phyloP scores from a whole-genome alignment of 2,888 invertebrate species.

The Latrodectus hesperus region DNA sequence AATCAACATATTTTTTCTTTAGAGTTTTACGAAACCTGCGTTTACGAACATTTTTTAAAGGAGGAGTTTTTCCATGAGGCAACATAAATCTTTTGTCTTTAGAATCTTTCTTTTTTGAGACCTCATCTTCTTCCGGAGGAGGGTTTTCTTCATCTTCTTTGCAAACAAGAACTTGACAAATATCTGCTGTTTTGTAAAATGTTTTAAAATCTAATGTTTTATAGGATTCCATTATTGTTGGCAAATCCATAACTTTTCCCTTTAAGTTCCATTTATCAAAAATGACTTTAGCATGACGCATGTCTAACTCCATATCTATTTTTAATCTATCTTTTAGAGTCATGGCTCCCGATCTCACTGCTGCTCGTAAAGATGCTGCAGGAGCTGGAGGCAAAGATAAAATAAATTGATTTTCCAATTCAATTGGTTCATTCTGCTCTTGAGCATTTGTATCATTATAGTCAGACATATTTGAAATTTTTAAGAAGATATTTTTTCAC shows the following conservation, averaged over 20 bases:
- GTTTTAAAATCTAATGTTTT: constrained; percentile 98
- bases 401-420: constrained; percentile 89
- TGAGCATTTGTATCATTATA: constrained; percentile 34
- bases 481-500: not conserved
- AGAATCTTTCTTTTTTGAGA: constrained; percentile 81
- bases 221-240: constrained; percentile 91
- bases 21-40: constrained; percentile 94
- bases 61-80: constrained; percentile 97
- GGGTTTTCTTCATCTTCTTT: constrained; percentile 78
- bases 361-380: constrained; percentile 81
- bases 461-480: not conserved
- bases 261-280: constrained; percentile 91
- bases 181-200: constrained; percentile 97
- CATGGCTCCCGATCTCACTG: constrained; percentile 84
- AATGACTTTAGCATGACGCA: constrained; percentile 90
- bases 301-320: constrained; percentile 88
- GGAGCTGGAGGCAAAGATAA: constrained; percentile 87
- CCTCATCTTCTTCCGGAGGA: constrained; percentile 79
- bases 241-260: constrained; percentile 90
- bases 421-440: constrained; percentile 75
- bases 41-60: constrained; percentile 94
- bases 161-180: constrained; percentile 92
- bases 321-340: constrained; percentile 87
- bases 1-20: constrained; percentile 97
- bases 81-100: constrained; percentile 94